Evolutionary conservation across 2,797 vertebrate species (phyloP), one percentile per base, ranked within the genome.

Genomic region (Benthosema pterotum): DNA sequence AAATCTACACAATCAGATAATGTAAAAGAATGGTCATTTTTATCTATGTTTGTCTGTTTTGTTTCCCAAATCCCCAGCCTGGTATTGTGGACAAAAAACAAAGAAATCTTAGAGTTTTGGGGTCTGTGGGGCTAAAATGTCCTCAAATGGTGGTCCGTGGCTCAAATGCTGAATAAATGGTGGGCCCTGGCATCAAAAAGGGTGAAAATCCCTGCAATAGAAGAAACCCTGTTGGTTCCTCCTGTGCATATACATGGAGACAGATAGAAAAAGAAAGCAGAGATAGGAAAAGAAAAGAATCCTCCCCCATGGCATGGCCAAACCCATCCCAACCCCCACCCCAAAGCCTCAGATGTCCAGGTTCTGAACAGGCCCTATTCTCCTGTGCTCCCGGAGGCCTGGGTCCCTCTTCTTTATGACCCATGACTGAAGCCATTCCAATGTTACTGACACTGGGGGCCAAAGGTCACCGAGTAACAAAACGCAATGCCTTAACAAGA

Each of bases 341-440:
- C 60, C 28, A 67, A 63, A 60, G 49, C 72, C 55, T 87, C 63
- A 79, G 65, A 72, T 79, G 69, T 67, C 11, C 11, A 2, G 68
- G 62, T 64, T 69, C 72, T 77, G 56, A 82, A 80, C 57, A 74
- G 32, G 75, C 69, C 69, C 72, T 74, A 75, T 82, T 78, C 74
- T 79, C 63, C 78, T 76, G 79, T 77, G 70, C 68, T 79, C 70
- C 73, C 62, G 46, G 81, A 83, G 83, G 83, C 79, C 80, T 60
- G 80, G 78, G 63, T 78, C 13, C 58, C 82, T 86, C 76, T 69
- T 56, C 75, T 91, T 92, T 90, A 91, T 84, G 90, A 86, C 82
- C 89, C 87, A 85, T 88, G 88, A 91, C 90, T 89, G 84, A 92
- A 87, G 63, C 79, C 78, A 84, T 85, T 87, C 89, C 84, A 84